Percentiles rank a stretch among this genome's conserved stretches.
phyloP scores from a whole-genome alignment of 1,140 invertebrate species.

The Drosophila punjabiensis region DNA sequence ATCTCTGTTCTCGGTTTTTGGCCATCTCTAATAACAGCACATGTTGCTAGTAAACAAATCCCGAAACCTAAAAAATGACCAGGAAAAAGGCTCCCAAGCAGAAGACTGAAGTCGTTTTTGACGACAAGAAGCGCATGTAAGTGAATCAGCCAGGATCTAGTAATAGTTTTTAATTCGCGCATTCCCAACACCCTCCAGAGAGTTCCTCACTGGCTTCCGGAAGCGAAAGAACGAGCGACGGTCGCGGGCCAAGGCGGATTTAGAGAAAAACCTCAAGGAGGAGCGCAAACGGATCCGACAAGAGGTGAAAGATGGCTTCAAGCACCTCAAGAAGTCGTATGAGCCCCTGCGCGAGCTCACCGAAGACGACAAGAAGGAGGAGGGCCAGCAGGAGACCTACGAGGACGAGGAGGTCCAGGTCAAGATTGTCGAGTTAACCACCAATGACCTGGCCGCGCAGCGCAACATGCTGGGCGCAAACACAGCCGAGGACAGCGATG shows the following conservation, averaged over 20 bases:
- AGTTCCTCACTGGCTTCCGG: constrained; percentile 91
- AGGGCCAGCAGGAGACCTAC: constrained; percentile 88
- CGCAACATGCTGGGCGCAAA: constrained; percentile 90
- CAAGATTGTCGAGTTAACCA: constrained; percentile 90
- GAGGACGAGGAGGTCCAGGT: constrained; percentile 91
- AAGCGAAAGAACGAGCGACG: constrained; percentile 91
- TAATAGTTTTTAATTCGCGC: not conserved
- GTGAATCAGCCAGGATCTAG: constrained; percentile 15
- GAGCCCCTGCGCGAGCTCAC: constrained; percentile 89
- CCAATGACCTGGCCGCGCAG: constrained; percentile 88
- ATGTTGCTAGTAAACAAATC: constrained; percentile 88
- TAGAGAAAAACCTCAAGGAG: constrained; percentile 90
- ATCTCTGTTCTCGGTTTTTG: too few species aligned
- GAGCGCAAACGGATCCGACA: constrained; percentile 90
- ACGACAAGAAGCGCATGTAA: constrained; percentile 88
- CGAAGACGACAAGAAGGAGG: constrained; percentile 88
- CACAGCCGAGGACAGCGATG: constrained; percentile 86
- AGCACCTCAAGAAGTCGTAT: constrained; percentile 86
- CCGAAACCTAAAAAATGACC: constrained; percentile 46
- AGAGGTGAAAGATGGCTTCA: constrained; percentile 88
- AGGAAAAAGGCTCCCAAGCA: constrained; percentile 84
- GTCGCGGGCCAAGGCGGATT: constrained; percentile 89
- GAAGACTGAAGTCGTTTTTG: constrained; percentile 88
- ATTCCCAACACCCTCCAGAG: constrained; percentile 86
- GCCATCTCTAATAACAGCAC: too few species aligned